Evolutionary conservation across 2,888 invertebrate genomes (phyloP), one percentile per base, ranked within the genome.

Genomic region (Eupithecia centaureata): DNA sequence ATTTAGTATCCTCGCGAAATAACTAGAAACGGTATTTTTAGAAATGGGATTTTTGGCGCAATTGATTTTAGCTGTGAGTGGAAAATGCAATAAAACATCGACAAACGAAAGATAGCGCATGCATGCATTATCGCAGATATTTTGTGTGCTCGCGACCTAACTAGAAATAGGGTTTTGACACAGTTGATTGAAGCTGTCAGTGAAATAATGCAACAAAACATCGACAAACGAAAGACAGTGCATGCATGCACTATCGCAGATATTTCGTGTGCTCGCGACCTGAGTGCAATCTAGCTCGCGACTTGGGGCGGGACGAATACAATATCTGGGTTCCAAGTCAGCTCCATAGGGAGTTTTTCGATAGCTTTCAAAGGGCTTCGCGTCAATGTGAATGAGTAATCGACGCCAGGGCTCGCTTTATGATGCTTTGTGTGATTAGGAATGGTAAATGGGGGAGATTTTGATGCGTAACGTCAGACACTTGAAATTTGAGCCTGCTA

Each of bases 101-200:
- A 57, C 30, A 18, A 5, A 8, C 5, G 15, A 18, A n/a, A 47
- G 18, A n/a, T n/a, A n/a, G n/a, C n/a, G n/a, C n/a, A n/a, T 47
- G 47, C 18, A n/a, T 47, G 63, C 80, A 76, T 82, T 85, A 86
- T 86, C 83, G 84, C 15, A 42, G 81, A 79, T 85, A 85, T 86
- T 85, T 86, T 85, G 86, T 85, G 80, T 75, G 72, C 75, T 38
- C 60, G 62, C 56, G 62, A 60, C 58, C 61, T 56, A 52, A 25
- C 3, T 13, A 5, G 15, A 27, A 52, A 52, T 15, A 2, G 13
- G 25, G 27, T 27, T 52, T 15, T 15, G 18, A 47, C 8, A 18
- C 18, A 1, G 0, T 38, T 42, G 18, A 42, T 7, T 18, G n/a
- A 8, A 2, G 22, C 3, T n/a, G 22, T 47, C 4, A 47, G 47